Percentiles rank a stretch among this genome's conserved stretches.
Conservation (phyloP, 2,797 vertebrate species). For the Oreochromis mossambicus region DNA sequence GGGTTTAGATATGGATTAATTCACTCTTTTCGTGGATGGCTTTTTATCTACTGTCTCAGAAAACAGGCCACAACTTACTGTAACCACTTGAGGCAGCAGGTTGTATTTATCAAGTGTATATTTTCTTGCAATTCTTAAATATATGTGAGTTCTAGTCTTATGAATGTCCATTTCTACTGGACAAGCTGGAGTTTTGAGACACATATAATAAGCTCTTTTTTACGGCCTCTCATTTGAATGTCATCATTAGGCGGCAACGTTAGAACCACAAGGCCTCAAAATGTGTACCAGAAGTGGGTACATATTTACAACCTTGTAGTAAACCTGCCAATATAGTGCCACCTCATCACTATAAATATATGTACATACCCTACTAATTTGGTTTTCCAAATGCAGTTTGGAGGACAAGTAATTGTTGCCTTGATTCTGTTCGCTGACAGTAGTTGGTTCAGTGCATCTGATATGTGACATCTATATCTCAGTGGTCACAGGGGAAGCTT, state of each 20-base stretch:
- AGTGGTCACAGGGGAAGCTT: not conserved
- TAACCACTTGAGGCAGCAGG: not conserved
- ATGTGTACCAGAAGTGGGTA: not conserved
- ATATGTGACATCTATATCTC: slow-evolving; percentile 1
- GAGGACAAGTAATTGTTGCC: not conserved
- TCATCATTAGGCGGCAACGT: slow-evolving; percentile 54
- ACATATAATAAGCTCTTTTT: slow-evolving; percentile 49
- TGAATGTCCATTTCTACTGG: slow-evolving; percentile 18
- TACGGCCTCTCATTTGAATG: slow-evolving; percentile 59
- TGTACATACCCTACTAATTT: not conserved
- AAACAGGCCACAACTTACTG: not conserved
- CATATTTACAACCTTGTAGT: not conserved
- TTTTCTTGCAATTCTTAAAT: not conserved
- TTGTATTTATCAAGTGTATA: not conserved
- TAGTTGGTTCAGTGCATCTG: not conserved
- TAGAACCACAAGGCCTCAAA: slow-evolving; percentile 36
- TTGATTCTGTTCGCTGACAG: not conserved
- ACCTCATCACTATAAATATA: not conserved
- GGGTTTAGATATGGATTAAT: not conserved
- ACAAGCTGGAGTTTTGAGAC: not conserved
- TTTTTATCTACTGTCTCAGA: slow-evolving; percentile 15
- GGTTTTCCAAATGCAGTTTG: not conserved
- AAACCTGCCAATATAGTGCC: not conserved
- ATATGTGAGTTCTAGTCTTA: not conserved
- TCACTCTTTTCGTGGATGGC: slow-evolving; percentile 9